phyloP scores from a whole-genome alignment of 1,140 invertebrate species.

The Diorhabda carinulata region DNA sequence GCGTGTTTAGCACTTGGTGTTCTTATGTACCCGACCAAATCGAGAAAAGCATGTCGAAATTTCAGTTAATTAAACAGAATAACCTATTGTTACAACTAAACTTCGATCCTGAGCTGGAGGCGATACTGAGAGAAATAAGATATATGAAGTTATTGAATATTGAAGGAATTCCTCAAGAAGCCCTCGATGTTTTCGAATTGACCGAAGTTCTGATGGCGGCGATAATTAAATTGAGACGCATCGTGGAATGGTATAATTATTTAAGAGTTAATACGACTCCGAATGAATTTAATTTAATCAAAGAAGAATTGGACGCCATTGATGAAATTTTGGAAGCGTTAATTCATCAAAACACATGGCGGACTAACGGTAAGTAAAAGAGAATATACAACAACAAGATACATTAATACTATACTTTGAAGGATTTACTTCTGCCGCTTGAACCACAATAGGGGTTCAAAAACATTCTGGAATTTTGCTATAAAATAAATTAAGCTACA shows the following conservation, averaged over 20 bases:
- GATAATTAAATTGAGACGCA: constrained; percentile 51
- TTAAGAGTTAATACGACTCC: constrained; percentile 61
- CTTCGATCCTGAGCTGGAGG: constrained; percentile 51
- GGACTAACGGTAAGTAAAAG: constrained; percentile 56
- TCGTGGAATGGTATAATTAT: constrained; percentile 63
- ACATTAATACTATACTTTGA: too few species aligned
- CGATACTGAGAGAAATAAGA: constrained; percentile 58
- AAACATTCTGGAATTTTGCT: too few species aligned
- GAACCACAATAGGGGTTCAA: too few species aligned
- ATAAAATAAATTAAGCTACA: too few species aligned
- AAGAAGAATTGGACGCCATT: constrained; percentile 60
- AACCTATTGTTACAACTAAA: constrained; percentile 42
- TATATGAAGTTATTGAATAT: constrained; percentile 61
- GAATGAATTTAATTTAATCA: constrained; percentile 66
- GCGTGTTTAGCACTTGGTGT: constrained; percentile 46
- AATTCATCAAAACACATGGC: constrained; percentile 64
- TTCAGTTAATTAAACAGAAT: constrained; percentile 38
- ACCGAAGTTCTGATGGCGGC: constrained; percentile 52
- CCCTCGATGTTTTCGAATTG: constrained; percentile 52
- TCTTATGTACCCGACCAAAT: constrained; percentile 43
- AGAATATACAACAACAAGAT: background rate
- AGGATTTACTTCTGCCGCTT: too few species aligned
- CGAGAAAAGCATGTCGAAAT: constrained; percentile 44
- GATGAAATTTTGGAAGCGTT: constrained; percentile 61
- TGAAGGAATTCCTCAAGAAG: constrained; percentile 52